phyloP scores from a whole-genome alignment of 2,113 vertebrate species.

The Macroglossus sobrinus region DNA sequence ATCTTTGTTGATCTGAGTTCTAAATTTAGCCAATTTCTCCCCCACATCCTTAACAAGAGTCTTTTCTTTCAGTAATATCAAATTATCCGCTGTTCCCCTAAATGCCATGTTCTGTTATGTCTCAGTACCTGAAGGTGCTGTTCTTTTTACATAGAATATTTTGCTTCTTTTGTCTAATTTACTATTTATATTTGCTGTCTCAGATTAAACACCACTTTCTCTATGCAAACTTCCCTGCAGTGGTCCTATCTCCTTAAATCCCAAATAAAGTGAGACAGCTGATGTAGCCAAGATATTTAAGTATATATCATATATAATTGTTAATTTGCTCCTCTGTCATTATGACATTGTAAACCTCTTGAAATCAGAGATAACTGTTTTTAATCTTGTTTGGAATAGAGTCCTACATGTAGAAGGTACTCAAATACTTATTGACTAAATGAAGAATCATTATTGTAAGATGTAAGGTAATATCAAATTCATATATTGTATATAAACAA shows the following conservation, averaged over 20 bases:
- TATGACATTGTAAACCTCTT: not conserved
- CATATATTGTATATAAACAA: not conserved
- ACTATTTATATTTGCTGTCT: not conserved
- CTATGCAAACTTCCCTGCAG: not conserved
- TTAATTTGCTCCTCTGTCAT: not conserved
- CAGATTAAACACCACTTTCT: not conserved
- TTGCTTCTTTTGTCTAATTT: not conserved
- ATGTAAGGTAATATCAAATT: not conserved
- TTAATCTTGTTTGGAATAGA: not conserved
- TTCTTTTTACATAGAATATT: not conserved
- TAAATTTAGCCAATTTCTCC: constrained; percentile 14
- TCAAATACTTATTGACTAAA: constrained; percentile 21
- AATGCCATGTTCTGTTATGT: not conserved
- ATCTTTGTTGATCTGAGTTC: not conserved
- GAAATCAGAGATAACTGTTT: not conserved
- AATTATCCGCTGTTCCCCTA: not conserved
- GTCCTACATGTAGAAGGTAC: not conserved
- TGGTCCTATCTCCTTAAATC: not conserved
- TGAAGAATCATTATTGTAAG: not conserved
- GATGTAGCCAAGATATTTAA: not conserved
- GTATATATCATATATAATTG: not conserved
- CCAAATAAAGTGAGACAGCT: not conserved
- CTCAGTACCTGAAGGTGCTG: not conserved
- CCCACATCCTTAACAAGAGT: not conserved
- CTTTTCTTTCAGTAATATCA: not conserved